Evolutionary conservation across 64 coral and sea anemone species (phyloP), one percentile per base, ranked within the genome.

Genomic region (Acropora yongei): DNA sequence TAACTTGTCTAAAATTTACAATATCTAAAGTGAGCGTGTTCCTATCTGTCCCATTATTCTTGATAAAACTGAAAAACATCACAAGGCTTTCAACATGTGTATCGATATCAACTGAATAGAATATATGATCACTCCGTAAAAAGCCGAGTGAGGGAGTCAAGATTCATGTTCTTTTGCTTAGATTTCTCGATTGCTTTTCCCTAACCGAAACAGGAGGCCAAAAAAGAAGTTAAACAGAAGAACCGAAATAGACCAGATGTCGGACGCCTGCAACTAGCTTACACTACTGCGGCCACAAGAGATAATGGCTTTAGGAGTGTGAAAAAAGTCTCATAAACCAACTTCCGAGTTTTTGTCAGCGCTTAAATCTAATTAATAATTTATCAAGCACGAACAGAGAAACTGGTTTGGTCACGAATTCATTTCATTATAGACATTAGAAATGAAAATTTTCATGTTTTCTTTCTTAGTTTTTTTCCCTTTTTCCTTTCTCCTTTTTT

Each of bases 1-100:
- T 65, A 65, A 65, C 60, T 65, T 65, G 60, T 65, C 60, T 65
- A 65, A 65, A 65, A 65, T 65, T 65, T 65, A 65, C 60, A 65
- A 65, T 65, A 65, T 65, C 60, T 65, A 65, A 65, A 65, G 60
- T 65, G 60, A 65, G 60, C 60, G 60, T 65, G 60, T 65, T 65
- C 60, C 60, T 65, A 16, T 65, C 60, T 65, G 60, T 65, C 60
- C 60, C 60, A 65, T 65, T 65, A 65, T 65, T 65, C 60, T 65
- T 65, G 60, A 65, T 65, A 65, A 65, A 65, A 65, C 60, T 65
- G 60, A 65, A 1, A 65, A 65, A 65, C 60, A 65, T 65, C 60
- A 65, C 60, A 65, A 65, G 60, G 60, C 60, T 65, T 65, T 65
- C 1, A 65, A 65, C 60, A 65, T 65, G 1, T 65, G 60, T 65